Evolutionary conservation across 2,113 vertebrate species (phyloP).

Genomic region (Oncorhynchus kisutch): DNA sequence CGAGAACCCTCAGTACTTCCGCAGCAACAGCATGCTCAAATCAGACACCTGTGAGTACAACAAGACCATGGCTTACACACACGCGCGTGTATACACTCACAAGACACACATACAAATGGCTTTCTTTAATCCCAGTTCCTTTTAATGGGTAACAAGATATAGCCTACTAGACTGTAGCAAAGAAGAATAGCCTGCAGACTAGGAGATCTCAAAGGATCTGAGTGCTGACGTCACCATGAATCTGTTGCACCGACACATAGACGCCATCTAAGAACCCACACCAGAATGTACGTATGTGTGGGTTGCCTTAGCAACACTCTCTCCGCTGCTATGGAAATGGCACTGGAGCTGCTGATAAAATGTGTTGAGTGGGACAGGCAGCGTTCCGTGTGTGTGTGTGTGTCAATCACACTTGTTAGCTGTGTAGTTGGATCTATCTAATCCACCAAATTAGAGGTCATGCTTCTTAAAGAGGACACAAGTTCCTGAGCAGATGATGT

Average conservation of each 20-base stretch:
- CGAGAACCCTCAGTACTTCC: slow-evolving; percentile 96
- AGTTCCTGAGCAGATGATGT: too few species aligned
- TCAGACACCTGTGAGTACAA: slow-evolving; percentile 89
- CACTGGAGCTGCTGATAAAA: slow-evolving; percentile 34
- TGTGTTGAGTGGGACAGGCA: slow-evolving; percentile 23
- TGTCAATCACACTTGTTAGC: neutral
- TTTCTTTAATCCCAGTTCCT: too few species aligned
- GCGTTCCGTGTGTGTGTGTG: slow-evolving; percentile 5
- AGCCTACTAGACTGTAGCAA: too few species aligned
- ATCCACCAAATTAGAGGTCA: too few species aligned
- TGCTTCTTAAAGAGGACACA: too few species aligned
- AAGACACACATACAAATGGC: too few species aligned
- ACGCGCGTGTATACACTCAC: too few species aligned
- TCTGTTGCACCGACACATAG: neutral
- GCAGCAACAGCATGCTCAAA: slow-evolving; percentile 93
- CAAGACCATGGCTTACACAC: too few species aligned
- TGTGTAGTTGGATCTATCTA: too few species aligned
- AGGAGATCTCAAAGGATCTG: neutral
- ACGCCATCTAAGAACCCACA: slow-evolving; percentile 13
- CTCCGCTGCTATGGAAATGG: slow-evolving; percentile 44
- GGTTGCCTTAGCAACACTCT: slow-evolving; percentile 35
- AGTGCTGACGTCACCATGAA: neutral
- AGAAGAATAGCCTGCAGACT: neutral
- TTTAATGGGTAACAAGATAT: too few species aligned
- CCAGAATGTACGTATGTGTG: neutral